Conservation (phyloP, 1,140 invertebrate species). For the Nephila pilipes region DNA sequence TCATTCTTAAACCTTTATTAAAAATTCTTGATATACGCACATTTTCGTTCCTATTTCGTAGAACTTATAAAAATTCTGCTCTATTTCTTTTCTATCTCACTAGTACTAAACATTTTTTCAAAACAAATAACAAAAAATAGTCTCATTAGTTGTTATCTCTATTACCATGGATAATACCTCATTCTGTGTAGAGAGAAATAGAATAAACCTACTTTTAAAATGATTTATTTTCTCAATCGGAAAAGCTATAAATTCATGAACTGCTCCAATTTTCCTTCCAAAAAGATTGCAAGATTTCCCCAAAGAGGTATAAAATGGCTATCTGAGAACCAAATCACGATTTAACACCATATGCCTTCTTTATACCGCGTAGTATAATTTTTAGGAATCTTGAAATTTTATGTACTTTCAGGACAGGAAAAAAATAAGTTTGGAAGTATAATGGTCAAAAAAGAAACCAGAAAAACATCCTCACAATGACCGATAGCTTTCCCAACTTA, state of each 20-base stretch:
- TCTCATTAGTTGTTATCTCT: background rate
- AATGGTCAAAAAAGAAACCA: background rate
- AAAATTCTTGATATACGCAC: too few relatives aligned
- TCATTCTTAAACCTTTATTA: too few relatives aligned
- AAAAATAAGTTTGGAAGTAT: background rate
- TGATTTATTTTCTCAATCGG: conserved; percentile 37
- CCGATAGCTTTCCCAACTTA: background rate
- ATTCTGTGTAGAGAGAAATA: background rate
- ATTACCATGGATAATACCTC: background rate
- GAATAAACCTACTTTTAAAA: conserved; percentile 30
- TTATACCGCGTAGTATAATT: conserved; percentile 11
- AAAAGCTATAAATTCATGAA: background rate
- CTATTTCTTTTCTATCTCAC: background rate
- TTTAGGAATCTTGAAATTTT: background rate
- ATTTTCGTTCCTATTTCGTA: background rate
- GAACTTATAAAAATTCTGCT: background rate
- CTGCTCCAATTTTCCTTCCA: background rate
- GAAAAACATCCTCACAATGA: background rate
- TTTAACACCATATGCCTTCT: conserved; percentile 34
- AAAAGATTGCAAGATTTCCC: conserved; percentile 46
- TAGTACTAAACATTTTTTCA: background rate
- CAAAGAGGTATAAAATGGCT: conserved; percentile 20
- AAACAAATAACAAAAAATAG: background rate
- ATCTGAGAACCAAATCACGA: conserved; percentile 28
- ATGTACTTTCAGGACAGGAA: background rate